These are phyloP conservation scores for Hemicrepidius hirtus DNA, from an alignment of 2,888 invertebrate genomes.

Conservation along the genomic window DNA sequence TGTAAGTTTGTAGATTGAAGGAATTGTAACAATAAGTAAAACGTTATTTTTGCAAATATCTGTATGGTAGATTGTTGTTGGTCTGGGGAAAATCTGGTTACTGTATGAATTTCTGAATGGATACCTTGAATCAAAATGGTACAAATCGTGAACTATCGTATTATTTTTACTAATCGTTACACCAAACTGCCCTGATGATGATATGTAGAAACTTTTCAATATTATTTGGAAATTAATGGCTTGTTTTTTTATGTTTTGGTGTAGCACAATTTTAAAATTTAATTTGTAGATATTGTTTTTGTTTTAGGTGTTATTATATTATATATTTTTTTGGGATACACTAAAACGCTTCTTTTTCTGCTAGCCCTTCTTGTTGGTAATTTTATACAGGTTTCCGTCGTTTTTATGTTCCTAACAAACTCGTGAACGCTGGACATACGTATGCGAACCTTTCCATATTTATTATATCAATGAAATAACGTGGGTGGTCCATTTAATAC, in stretches of 20 bases:
- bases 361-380: background rate
- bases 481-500: background rate
- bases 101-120: background rate
- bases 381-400: conserved; percentile 12
- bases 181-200: background rate
- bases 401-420: conserved; percentile 32
- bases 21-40: conserved; percentile 44
- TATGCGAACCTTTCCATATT: background rate
- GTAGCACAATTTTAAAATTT: conserved; percentile 11
- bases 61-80: conserved; percentile 24
- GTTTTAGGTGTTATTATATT: conserved; percentile 7
- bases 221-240: no score
- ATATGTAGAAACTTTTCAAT: no score
- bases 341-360: conserved; percentile 1
- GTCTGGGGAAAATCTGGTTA: conserved; percentile 10
- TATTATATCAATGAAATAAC: background rate
- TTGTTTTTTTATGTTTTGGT: background rate
- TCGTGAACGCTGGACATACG: conserved; percentile 28
- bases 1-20: conserved; percentile 48
- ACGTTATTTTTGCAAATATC: conserved; percentile 61
- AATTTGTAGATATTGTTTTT: conserved; percentile 1
- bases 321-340: background rate
- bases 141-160: background rate
- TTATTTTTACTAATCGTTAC: background rate
- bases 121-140: conserved; percentile 4